A percentile compares a stretch with the other conserved stretches of the same genome.
phyloP scores from a whole-genome alignment of 2,888 invertebrate genomes.

The Melanchra persicariae region DNA sequence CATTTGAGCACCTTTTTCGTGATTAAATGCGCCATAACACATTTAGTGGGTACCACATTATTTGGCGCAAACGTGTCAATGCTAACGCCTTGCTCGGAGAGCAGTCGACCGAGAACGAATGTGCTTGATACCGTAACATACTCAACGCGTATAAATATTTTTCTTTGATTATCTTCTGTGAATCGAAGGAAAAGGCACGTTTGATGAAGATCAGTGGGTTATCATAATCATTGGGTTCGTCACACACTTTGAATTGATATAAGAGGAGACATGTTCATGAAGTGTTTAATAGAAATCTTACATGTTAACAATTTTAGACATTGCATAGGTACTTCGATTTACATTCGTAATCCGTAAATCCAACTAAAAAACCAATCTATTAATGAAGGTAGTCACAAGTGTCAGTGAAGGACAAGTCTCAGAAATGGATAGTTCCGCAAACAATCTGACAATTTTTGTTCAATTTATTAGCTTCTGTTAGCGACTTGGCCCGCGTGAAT shows the following conservation, averaged over 20 bases:
- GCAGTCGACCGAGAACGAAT: constrained; percentile 36
- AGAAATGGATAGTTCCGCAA: too few relatives aligned
- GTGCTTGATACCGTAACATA: constrained; percentile 32
- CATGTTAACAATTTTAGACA: too few relatives aligned
- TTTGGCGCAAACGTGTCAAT: constrained; percentile 12
- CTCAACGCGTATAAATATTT: constrained; percentile 22
- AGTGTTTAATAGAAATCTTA: too few relatives aligned
- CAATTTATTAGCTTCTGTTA: too few relatives aligned
- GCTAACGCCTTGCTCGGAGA: constrained; percentile 8
- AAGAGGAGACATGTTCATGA: too few relatives aligned
- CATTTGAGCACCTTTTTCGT: neutral
- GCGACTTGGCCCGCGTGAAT: too few relatives aligned
- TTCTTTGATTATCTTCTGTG: constrained; percentile 60
- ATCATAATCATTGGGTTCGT: neutral
- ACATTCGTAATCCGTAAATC: too few relatives aligned
- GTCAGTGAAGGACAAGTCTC: too few relatives aligned
- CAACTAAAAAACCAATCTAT: too few relatives aligned
- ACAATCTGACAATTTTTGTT: too few relatives aligned
- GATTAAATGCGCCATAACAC: neutral
- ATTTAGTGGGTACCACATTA: neutral
- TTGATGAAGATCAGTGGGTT: constrained; percentile 33
- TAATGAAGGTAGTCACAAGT: too few relatives aligned
- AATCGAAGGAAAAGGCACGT: constrained; percentile 42
- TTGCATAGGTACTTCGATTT: too few relatives aligned
- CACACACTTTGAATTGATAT: neutral